These are phyloP conservation scores for Forbesichthys agassizii DNA, from an alignment of 2,113 vertebrate genomes.

Conservation along the genomic window DNA sequence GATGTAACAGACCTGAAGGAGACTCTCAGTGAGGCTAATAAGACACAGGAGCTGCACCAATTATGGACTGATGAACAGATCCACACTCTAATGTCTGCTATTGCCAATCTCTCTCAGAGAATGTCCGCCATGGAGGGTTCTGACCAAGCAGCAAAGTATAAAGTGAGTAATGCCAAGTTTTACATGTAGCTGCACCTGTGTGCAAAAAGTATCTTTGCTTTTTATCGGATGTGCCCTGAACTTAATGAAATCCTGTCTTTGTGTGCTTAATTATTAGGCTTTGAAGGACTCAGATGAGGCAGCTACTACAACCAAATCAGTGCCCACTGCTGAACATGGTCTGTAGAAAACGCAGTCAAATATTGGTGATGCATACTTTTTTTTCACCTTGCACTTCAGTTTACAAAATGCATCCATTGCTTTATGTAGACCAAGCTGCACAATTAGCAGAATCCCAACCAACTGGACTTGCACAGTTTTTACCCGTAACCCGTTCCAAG, in stretches of 20 bases:
- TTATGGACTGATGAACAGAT: constrained; percentile 65
- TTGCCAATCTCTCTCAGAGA: constrained; percentile 66
- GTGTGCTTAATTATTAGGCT: neutral
- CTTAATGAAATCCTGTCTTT: neutral
- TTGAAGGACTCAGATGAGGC: constrained; percentile 24
- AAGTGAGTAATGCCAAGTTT: constrained; percentile 17
- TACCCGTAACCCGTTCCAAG: constrained; percentile 51
- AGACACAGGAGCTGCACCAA: constrained; percentile 62
- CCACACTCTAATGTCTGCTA: constrained; percentile 52
- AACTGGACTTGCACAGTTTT: constrained; percentile 64
- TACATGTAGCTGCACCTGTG: no score
- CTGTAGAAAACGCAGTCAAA: neutral
- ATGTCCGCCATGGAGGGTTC: constrained; percentile 60
- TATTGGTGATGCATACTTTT: neutral
- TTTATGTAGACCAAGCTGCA: constrained; percentile 32
- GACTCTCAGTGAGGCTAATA: constrained; percentile 61
- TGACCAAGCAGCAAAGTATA: constrained; percentile 28
- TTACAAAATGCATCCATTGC: neutral
- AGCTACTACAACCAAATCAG: constrained; percentile 33
- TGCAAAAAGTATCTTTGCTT: neutral
- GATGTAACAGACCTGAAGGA: constrained; percentile 64
- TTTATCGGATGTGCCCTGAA: neutral
- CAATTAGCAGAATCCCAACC: constrained; percentile 29
- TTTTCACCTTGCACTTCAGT: neutral
- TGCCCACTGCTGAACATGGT: constrained; percentile 36